phyloP scores from a whole-genome alignment of 2,113 vertebrate species.

The Gallinago jamesoni region DNA sequence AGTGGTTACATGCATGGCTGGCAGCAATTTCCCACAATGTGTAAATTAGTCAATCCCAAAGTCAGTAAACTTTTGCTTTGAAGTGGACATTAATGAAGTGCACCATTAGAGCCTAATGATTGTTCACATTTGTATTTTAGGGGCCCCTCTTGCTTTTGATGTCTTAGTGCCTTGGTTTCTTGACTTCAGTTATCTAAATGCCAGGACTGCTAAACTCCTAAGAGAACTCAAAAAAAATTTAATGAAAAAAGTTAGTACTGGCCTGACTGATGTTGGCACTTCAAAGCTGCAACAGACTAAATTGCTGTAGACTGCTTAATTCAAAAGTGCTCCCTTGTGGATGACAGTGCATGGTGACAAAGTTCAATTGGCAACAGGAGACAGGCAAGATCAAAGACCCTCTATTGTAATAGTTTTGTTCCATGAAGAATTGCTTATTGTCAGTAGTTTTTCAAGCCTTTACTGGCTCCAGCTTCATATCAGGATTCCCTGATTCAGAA shows the following conservation, averaged over 20 bases:
- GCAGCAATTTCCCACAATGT: slow-evolving; percentile 98
- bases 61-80: slow-evolving; percentile 93
- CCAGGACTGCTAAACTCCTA: slow-evolving; percentile 84
- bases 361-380: slow-evolving; percentile 95
- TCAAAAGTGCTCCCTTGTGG: slow-evolving; percentile 89
- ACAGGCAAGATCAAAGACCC: slow-evolving; percentile 89
- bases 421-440: slow-evolving; percentile 98
- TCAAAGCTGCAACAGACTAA: slow-evolving; percentile 92
- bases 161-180: slow-evolving; percentile 78
- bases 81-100: slow-evolving; percentile 94
- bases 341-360: slow-evolving; percentile 97
- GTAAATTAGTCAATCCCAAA: slow-evolving; percentile 97
- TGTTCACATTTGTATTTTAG: slow-evolving; percentile 83
- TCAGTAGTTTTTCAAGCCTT: slow-evolving; percentile 86
- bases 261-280: slow-evolving; percentile 89
- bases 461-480: slow-evolving; percentile 88
- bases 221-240: slow-evolving; percentile 82
- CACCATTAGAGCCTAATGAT: slow-evolving; percentile 86
- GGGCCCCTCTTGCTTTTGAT: slow-evolving; percentile 87
- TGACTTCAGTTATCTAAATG: slow-evolving; percentile 88
- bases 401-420: slow-evolving; percentile 95
- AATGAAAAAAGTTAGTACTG: slow-evolving; percentile 80
- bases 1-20: slow-evolving; percentile 88
- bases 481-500: slow-evolving; percentile 73
- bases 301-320: slow-evolving; percentile 96